Evolutionary conservation across 1,140 invertebrate species (phyloP).

Genomic region (Portunus trituberculatus): DNA sequence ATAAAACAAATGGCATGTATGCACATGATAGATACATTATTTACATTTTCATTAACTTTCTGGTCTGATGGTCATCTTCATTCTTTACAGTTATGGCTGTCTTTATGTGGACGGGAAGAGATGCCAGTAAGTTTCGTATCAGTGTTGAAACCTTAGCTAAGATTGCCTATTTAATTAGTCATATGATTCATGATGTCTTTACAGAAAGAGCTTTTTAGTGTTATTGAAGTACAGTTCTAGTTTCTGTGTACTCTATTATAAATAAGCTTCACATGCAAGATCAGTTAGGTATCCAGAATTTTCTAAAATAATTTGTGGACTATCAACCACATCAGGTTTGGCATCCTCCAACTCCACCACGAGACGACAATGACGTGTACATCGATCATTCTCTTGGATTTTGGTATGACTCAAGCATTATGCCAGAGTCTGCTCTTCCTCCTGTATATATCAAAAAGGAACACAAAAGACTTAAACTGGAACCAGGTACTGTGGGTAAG

Average conservation of each 20-base stretch:
- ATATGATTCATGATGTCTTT: not conserved
- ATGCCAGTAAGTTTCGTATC: slow-evolving; percentile 53
- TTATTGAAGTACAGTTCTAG: not conserved
- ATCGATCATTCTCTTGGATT: slow-evolving; percentile 92
- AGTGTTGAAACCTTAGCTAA: not conserved
- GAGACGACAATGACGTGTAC: slow-evolving; percentile 94
- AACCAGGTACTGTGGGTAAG: slow-evolving; percentile 82
- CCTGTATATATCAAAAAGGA: slow-evolving; percentile 91
- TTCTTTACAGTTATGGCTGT: slow-evolving; percentile 72
- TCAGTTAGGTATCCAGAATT: not conserved
- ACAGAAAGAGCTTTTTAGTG: not conserved
- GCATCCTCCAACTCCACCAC: slow-evolving; percentile 96
- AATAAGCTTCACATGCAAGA: not conserved
- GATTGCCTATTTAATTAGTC: not conserved
- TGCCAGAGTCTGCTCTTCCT: slow-evolving; percentile 91
- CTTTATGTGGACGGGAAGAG: slow-evolving; percentile 63
- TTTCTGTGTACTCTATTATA: not conserved
- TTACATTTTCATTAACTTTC: not conserved
- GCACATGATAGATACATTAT: too few species aligned
- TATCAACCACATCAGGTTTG: slow-evolving; percentile 87
- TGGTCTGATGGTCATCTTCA: not conserved
- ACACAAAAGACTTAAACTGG: slow-evolving; percentile 86
- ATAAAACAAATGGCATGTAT: too few species aligned
- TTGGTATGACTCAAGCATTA: slow-evolving; percentile 90
- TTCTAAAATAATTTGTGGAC: not conserved